Conservation (phyloP, 1,140 invertebrate genomes). For the Drosophila bifasciata region DNA sequence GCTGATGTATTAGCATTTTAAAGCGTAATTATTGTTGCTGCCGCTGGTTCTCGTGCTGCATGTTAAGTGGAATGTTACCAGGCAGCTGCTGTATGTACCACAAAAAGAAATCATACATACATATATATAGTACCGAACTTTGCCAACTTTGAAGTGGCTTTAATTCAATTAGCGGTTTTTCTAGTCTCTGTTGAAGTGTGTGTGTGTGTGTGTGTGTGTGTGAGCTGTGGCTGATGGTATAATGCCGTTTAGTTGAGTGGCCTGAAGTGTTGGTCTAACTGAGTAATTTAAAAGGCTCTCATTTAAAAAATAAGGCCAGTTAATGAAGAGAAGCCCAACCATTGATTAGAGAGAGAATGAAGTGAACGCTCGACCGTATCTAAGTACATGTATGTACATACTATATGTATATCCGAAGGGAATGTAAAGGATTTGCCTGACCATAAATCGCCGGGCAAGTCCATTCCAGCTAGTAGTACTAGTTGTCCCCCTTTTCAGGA, state of each 20-base stretch:
- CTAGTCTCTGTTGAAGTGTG: conserved; percentile 43
- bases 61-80: conserved; percentile 36
- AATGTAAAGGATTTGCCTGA: conserved; percentile 13
- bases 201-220: conserved; percentile 24
- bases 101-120: conserved; percentile 16
- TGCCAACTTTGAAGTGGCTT: conserved; percentile 56
- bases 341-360: no score
- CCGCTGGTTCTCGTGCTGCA: conserved; percentile 18
- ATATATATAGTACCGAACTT: conserved; percentile 11
- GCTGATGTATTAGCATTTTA: conserved; percentile 77
- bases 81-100: not conserved
- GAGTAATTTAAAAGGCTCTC: conserved; percentile 16
- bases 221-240: conserved; percentile 26
- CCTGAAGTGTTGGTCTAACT: conserved; percentile 30
- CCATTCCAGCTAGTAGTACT: not conserved
- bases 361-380: no score
- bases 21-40: conserved; percentile 66
- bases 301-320: conserved; percentile 8
- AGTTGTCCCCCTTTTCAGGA: not conserved
- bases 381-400: no score
- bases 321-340: conserved; percentile 12
- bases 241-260: conserved; percentile 47
- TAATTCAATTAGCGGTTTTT: conserved; percentile 72
- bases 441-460: conserved; percentile 7
- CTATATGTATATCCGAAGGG: no score